phyloP scores from a whole-genome alignment of 2,888 invertebrate genomes.

The Carabus problematicus region DNA sequence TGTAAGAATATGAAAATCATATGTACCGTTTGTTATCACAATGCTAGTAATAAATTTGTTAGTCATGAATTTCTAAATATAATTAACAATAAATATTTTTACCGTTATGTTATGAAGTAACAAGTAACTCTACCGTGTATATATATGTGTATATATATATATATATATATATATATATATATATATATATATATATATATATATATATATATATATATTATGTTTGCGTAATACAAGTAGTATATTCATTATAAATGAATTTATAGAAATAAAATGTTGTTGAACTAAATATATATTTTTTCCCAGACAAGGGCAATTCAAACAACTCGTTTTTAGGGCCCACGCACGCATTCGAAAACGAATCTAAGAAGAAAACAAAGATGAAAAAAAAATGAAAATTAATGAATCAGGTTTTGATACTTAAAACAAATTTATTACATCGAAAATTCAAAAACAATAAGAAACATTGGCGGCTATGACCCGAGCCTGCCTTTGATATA shows the following conservation, averaged over 20 bases:
- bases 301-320: background rate
- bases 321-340: background rate
- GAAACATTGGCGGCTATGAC: constrained; percentile 33
- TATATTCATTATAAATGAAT: background rate
- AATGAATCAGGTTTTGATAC: constrained; percentile 35
- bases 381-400: constrained; percentile 27
- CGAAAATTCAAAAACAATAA: constrained; percentile 41
- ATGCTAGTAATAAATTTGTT: too few species aligned
- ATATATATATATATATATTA: background rate
- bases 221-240: background rate
- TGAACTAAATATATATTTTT: background rate
- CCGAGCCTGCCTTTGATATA: constrained; percentile 35
- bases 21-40: too few species aligned
- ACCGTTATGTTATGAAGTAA: too few species aligned
- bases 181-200: constrained; percentile 1
- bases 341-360: background rate
- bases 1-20: too few species aligned
- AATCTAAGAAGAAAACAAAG: background rate
- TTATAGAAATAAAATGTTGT: background rate
- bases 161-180: background rate
- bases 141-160: background rate
- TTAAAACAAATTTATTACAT: constrained; percentile 41
- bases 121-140: too few species aligned
- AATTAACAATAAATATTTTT: too few species aligned
- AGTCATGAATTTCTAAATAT: too few species aligned